These are phyloP conservation scores for Microlaimidae sp. DNA, from an alignment of 2,888 invertebrate species.

Conservation along the genomic window DNA sequence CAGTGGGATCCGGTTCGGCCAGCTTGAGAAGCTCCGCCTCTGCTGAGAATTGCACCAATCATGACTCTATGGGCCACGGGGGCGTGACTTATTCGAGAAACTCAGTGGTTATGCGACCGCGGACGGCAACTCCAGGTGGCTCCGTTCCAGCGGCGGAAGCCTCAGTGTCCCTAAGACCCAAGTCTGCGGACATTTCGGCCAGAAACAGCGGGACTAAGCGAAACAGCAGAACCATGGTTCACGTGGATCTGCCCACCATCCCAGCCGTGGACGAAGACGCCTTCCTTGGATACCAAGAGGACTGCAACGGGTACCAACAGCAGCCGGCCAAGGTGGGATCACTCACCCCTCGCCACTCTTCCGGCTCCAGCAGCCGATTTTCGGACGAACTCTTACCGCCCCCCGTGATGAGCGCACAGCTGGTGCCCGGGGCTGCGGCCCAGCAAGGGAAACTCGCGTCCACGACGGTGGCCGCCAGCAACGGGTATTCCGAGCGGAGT, in stretches of 20 bases:
- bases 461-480: not conserved
- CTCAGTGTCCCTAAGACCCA: not conserved
- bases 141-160: not conserved
- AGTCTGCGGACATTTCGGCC: not conserved
- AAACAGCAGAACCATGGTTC: slow-evolving; percentile 9
- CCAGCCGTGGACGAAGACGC: not conserved
- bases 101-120: not conserved
- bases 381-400: too few species aligned
- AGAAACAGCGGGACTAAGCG: not conserved
- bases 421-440: not conserved
- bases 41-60: not conserved
- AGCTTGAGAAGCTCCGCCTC: not conserved
- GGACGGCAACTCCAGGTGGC: not conserved
- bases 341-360: not conserved
- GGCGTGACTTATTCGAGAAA: too few species aligned
- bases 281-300: not conserved
- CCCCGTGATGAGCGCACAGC: not conserved
- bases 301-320: not conserved
- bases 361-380: not conserved
- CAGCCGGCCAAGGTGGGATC: too few species aligned
- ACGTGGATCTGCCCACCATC: slow-evolving; percentile 11
- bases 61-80: too few species aligned
- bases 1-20: not conserved
- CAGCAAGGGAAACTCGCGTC: too few species aligned
- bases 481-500: not conserved